A percentile compares a stretch with the other conserved stretches of the same genome.
These are phyloP conservation scores for Labeo catla DNA, from an alignment of 2,113 vertebrate species.

Conservation along the genomic window DNA sequence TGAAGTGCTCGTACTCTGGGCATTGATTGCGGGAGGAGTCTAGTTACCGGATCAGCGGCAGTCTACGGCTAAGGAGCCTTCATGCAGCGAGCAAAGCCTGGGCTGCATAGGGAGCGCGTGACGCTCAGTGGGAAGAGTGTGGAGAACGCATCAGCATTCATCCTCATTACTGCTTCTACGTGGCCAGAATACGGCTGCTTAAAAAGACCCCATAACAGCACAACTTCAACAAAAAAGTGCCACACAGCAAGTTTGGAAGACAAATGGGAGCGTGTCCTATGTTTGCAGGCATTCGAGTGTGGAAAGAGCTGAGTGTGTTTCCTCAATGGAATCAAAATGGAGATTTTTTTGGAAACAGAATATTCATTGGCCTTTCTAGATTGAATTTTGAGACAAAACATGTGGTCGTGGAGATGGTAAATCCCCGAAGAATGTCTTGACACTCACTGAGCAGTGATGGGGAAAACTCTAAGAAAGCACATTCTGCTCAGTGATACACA, in stretches of 20 bases:
- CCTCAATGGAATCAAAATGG: constrained; percentile 71
- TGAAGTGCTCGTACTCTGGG: neutral
- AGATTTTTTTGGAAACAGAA: constrained; percentile 66
- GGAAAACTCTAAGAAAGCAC: neutral
- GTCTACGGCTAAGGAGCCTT: constrained; percentile 21
- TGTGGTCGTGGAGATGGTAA: neutral
- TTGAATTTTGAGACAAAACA: constrained; percentile 35
- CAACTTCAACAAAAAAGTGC: constrained; percentile 65
- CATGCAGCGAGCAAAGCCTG: constrained; percentile 6
- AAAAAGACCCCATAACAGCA: constrained; percentile 63
- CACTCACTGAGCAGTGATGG: constrained; percentile 4
- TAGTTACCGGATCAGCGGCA: constrained; percentile 52
- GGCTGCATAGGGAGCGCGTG: constrained; percentile 4
- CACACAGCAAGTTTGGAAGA: constrained; percentile 70
- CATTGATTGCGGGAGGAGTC: constrained; percentile 52
- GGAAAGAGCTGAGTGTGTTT: constrained; percentile 78
- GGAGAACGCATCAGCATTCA: constrained; percentile 70
- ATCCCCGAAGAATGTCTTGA: neutral
- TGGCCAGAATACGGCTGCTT: constrained; percentile 69
- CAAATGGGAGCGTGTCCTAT: constrained; percentile 50
- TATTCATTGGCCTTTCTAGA: constrained; percentile 70
- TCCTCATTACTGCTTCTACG: constrained; percentile 73
- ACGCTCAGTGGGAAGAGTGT: constrained; percentile 56
- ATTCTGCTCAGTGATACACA: neutral
- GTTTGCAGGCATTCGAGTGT: constrained; percentile 70